Conservation (phyloP, 2,113 vertebrate species). For the Hippocampus mohnikei region DNA sequence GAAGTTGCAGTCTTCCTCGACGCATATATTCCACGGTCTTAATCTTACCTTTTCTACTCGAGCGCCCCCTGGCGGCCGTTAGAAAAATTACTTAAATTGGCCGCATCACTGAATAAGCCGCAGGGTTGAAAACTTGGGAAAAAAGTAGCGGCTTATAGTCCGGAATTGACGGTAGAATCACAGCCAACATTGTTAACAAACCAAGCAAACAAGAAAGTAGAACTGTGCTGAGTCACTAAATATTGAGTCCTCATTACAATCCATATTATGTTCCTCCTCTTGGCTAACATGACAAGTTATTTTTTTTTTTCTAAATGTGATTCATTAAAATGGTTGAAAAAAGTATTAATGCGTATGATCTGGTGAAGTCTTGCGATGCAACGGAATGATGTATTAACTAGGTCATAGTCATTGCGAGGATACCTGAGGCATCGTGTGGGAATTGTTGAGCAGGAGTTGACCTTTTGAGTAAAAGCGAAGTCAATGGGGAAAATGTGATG, state of each 20-base stretch:
- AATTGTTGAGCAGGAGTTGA: conserved; percentile 56
- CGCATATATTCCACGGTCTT: too few species aligned
- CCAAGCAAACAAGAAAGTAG: neutral
- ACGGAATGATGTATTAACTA: conserved; percentile 10
- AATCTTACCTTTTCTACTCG: too few species aligned
- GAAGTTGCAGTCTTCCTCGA: too few species aligned
- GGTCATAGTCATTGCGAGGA: neutral
- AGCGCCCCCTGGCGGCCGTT: too few species aligned
- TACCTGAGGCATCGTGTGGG: conserved; percentile 15
- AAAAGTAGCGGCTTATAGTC: too few species aligned
- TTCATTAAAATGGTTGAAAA: neutral
- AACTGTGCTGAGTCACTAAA: neutral
- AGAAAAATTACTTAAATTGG: too few species aligned
- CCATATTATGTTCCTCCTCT: neutral
- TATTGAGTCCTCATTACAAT: neutral
- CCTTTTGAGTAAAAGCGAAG: conserved; percentile 55
- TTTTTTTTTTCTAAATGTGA: neutral
- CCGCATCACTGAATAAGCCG: too few species aligned
- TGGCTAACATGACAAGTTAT: too few species aligned
- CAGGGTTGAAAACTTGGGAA: too few species aligned
- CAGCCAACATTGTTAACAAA: neutral
- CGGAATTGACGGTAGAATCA: too few species aligned
- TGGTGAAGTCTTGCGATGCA: neutral
- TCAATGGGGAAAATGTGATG: conserved; percentile 27
- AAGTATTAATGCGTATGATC: neutral